Conservation (phyloP, 1,140 invertebrate species). For the Neodiprion virginianus region DNA sequence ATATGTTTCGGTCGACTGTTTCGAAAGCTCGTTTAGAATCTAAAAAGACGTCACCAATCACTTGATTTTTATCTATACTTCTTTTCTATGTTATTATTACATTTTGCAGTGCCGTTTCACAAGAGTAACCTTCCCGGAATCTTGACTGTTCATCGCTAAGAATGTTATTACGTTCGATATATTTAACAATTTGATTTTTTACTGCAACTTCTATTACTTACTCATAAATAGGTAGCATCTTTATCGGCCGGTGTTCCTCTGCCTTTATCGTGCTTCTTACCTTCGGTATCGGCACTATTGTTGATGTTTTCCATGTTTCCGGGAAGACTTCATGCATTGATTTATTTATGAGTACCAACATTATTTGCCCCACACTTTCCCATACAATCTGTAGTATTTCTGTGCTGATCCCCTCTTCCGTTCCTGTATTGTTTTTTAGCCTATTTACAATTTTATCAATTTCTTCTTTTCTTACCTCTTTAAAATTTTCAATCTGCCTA, state of each 20-base stretch:
- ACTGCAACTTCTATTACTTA: constrained; percentile 15
- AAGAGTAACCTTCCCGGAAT: constrained; percentile 26
- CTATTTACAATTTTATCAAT: neutral
- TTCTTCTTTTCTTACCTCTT: neutral
- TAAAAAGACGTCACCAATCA: constrained; percentile 20
- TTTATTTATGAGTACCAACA: neutral
- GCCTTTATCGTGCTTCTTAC: constrained; percentile 17
- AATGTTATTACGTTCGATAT: constrained; percentile 24
- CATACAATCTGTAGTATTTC: neutral
- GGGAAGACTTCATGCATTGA: constrained; percentile 9
- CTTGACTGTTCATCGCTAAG: constrained; percentile 25
- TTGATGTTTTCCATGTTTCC: constrained; percentile 17
- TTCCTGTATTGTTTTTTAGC: neutral
- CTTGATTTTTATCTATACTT: constrained; percentile 15
- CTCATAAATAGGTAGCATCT: constrained; percentile 16
- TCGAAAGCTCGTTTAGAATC: constrained; percentile 31
- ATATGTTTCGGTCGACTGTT: constrained; percentile 24
- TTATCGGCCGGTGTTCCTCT: constrained; percentile 21
- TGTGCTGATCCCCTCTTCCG: neutral
- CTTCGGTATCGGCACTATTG: constrained; percentile 21
- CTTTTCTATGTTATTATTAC: constrained; percentile 26
- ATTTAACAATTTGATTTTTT: constrained; percentile 21
- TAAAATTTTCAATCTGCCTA: neutral
- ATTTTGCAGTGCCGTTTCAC: constrained; percentile 26
- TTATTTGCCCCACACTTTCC: neutral